Evolutionary conservation across 2,888 invertebrate genomes (phyloP).

Genomic region (Octodonta nipae): DNA sequence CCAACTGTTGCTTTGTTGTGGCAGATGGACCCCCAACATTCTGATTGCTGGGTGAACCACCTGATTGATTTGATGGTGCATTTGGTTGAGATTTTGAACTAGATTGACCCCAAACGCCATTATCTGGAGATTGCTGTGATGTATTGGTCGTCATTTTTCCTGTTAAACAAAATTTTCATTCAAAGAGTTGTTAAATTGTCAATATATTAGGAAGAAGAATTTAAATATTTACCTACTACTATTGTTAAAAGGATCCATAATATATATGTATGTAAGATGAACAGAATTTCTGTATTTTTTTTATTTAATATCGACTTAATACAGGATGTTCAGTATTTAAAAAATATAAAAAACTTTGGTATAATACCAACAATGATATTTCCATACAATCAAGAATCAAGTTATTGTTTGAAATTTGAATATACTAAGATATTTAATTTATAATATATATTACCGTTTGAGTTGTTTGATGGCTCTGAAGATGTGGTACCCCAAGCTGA

Average conservation of each 20-base stretch:
- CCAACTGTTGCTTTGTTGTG: conserved; percentile 68
- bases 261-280: too few relatives aligned
- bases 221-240: too few relatives aligned
- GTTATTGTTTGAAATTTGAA: too few relatives aligned
- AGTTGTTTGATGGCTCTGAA: conserved; percentile 46
- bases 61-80: conserved; percentile 19
- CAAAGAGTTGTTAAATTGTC: too few relatives aligned
- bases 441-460: conserved; percentile 36
- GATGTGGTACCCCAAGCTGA: conserved; percentile 69
- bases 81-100: conserved; percentile 17
- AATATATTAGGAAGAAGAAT: too few relatives aligned
- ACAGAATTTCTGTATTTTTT: too few relatives aligned
- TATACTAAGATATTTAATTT: conserved; percentile 1
- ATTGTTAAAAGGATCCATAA: too few relatives aligned
- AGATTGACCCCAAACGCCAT: conserved; percentile 28
- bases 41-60: conserved; percentile 12
- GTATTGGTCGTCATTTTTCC: conserved; percentile 35
- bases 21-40: conserved; percentile 39
- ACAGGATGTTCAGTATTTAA: too few relatives aligned
- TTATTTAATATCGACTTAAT: too few relatives aligned
- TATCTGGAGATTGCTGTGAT: conserved; percentile 37
- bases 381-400: too few relatives aligned
- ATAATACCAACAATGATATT: too few relatives aligned
- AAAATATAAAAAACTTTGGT: not conserved
- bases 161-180: conserved; percentile 9